Conservation (phyloP, 2,113 vertebrate genomes). For the Empidonax traillii region DNA sequence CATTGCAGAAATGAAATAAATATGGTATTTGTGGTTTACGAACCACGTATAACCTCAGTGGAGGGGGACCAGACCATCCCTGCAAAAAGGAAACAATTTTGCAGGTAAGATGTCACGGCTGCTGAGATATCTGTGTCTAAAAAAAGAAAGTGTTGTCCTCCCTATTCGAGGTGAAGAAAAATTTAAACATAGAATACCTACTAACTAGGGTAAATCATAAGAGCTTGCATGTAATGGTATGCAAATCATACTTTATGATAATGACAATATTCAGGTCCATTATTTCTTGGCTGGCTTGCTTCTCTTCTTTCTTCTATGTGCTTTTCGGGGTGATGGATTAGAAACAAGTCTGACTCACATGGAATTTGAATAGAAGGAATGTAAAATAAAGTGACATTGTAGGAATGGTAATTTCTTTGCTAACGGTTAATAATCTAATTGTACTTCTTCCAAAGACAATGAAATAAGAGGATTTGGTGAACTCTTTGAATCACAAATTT, state of each 20-base stretch:
- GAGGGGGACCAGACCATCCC: background rate
- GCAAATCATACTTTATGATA: background rate
- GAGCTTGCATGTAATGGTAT: background rate
- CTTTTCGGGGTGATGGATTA: background rate
- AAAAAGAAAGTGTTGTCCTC: background rate
- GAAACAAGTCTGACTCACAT: background rate
- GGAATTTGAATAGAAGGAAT: background rate
- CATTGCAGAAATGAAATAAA: background rate
- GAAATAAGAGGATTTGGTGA: background rate
- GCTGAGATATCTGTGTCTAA: background rate
- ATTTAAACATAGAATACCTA: background rate
- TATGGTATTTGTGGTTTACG: background rate
- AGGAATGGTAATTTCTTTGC: background rate
- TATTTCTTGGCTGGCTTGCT: background rate
- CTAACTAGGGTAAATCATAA: background rate
- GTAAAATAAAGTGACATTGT: background rate
- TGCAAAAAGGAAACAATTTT: background rate
- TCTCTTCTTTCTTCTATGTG: background rate
- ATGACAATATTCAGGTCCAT: background rate
- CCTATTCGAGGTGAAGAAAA: background rate
- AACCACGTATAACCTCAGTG: background rate
- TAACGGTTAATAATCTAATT: background rate
- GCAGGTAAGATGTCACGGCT: background rate
- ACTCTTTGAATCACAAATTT: background rate
- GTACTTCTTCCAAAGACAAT: background rate